A percentile compares a stretch with the other conserved stretches of the same genome.
Conservation (phyloP, 2,888 invertebrate genomes). For the Drosophila nr. fundita region DNA sequence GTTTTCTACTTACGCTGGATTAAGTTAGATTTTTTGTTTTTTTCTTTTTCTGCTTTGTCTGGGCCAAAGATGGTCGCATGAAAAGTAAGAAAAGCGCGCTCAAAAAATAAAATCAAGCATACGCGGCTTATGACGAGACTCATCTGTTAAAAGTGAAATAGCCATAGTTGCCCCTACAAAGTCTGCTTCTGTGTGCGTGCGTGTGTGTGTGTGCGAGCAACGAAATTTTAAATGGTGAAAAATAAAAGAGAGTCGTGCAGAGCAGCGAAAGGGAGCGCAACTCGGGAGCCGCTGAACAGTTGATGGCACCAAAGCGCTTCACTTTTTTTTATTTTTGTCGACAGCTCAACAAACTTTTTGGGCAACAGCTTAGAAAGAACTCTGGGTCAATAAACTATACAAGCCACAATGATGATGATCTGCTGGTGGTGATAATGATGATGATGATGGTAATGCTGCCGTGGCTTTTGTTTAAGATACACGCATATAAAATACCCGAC, state of each 20-base stretch:
- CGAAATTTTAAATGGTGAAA: conserved; percentile 45
- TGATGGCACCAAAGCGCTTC: conserved; percentile 51
- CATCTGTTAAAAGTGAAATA: conserved; percentile 65
- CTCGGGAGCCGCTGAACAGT: conserved; percentile 19
- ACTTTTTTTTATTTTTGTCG: conserved; percentile 62
- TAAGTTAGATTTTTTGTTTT: conserved; percentile 21
- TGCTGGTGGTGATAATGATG: conserved; percentile 34
- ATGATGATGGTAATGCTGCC: conserved; percentile 38
- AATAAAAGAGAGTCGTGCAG: conserved; percentile 52
- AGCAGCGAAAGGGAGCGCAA: conserved; percentile 58
- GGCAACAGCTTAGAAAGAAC: conserved; percentile 58
- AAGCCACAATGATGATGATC: conserved; percentile 48
- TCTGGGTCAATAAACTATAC: conserved; percentile 74
- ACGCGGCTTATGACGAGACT: conserved; percentile 57
- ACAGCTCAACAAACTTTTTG: conserved; percentile 72
- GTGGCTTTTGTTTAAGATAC: conserved; percentile 59
- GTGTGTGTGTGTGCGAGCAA: conserved; percentile 20
- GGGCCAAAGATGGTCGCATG: conserved; percentile 48
- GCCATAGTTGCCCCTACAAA: conserved; percentile 28
- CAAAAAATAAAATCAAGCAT: conserved; percentile 69
- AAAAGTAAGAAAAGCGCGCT: conserved; percentile 48
- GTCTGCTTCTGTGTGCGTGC: conserved; percentile 6
- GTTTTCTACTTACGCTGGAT: conserved; percentile 59
- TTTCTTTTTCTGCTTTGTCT: conserved; percentile 20
- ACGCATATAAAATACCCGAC: conserved; percentile 58